phyloP scores from a whole-genome alignment of 1,140 invertebrate species.

The Archegozetes longisetosus region DNA sequence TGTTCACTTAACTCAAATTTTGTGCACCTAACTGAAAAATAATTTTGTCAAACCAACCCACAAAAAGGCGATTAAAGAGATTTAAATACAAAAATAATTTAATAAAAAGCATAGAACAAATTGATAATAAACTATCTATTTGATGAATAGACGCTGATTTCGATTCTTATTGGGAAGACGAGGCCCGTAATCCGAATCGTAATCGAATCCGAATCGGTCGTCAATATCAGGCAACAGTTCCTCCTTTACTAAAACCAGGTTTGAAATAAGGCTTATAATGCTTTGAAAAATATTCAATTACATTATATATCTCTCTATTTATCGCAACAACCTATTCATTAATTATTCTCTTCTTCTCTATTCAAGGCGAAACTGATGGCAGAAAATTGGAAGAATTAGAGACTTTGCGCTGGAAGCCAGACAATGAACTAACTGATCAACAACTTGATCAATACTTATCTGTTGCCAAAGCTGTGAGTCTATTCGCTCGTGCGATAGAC shows the following conservation, averaged over 20 bases:
- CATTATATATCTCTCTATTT: no score
- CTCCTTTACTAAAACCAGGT: slow-evolving; percentile 23
- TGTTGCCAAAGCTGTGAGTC: slow-evolving; percentile 20
- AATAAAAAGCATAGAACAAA: no score
- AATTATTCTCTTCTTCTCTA: no score
- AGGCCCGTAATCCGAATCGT: slow-evolving; percentile 24
- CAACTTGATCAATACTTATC: slow-evolving; percentile 23
- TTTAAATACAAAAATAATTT: no score
- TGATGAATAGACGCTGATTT: slow-evolving; percentile 22
- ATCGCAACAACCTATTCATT: no score
- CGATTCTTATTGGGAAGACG: slow-evolving; percentile 26
- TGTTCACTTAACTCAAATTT: no score
- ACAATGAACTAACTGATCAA: slow-evolving; percentile 20
- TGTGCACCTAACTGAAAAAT: no score
- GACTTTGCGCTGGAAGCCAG: slow-evolving; percentile 23
- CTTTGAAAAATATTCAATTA: neutral
- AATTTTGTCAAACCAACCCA: no score
- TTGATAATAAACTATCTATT: no score
- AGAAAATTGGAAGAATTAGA: slow-evolving; percentile 24
- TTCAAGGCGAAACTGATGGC: slow-evolving; percentile 22
- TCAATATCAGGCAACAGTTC: slow-evolving; percentile 25
- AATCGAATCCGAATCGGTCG: slow-evolving; percentile 26
- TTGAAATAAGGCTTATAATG: neutral
- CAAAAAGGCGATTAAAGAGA: no score
- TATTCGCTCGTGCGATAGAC: slow-evolving; percentile 12